phyloP scores from a whole-genome alignment of 2,888 invertebrate genomes.

The Sympetrum striolatum region DNA sequence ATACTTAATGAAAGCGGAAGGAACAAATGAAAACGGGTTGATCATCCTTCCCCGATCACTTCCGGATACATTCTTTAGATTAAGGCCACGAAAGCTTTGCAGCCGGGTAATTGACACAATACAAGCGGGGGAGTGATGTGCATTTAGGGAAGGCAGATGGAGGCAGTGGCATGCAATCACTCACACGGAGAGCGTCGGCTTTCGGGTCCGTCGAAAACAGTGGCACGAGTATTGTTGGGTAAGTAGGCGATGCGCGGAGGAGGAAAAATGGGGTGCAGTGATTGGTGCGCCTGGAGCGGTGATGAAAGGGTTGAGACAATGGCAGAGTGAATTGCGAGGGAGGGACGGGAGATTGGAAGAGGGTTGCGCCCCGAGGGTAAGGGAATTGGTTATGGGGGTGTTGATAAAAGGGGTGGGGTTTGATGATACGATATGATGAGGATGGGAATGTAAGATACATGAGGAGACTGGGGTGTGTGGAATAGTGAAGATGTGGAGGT shows the following conservation, averaged over 20 bases:
- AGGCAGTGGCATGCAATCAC: slow-evolving; percentile 7
- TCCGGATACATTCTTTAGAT: background rate
- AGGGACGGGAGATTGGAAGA: background rate
- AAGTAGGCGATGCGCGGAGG: slow-evolving; percentile 7
- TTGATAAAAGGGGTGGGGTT: background rate
- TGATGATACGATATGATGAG: slow-evolving; percentile 37
- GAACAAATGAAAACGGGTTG: background rate
- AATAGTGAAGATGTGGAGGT: slow-evolving; percentile 1
- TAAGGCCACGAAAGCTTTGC: background rate
- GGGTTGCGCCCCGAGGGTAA: background rate
- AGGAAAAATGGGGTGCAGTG: slow-evolving; percentile 6
- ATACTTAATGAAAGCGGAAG: background rate
- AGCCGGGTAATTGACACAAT: background rate
- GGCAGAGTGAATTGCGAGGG: background rate
- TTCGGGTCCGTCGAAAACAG: background rate
- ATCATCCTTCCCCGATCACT: background rate
- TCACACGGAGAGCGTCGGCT: slow-evolving; percentile 18
- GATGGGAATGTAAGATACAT: slow-evolving; percentile 24
- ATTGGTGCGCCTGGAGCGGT: background rate
- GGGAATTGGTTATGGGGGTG: background rate
- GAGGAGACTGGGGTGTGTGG: slow-evolving; percentile 1
- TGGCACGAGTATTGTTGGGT: slow-evolving; percentile 24
- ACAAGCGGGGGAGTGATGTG: background rate
- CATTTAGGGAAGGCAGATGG: background rate
- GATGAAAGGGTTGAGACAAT: slow-evolving; percentile 41